Evolutionary conservation across 92 coral and sea anemone genomes (phyloP), one percentile per base, ranked within the genome.

Genomic region (Phenganax marumi): DNA sequence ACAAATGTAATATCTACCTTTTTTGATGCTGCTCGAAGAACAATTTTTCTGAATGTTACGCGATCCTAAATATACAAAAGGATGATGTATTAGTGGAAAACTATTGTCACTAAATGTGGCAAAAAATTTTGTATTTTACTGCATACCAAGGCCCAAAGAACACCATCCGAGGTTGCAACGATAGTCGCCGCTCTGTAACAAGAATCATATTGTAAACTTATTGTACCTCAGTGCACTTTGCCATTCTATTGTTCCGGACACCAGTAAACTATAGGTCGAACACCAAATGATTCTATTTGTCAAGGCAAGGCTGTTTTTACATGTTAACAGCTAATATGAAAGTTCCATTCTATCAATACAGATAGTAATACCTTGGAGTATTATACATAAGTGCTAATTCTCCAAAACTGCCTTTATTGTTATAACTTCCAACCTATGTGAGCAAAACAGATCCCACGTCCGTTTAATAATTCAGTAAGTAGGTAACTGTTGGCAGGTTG

Each of bases 301-400:
- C 43, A 33, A 33, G 43, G n/a, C n/a, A n/a, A n/a, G n/a, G n/a
- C n/a, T n/a, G n/a, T 5, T 33, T 33, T 33, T 33, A 33, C 5
- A 33, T 33, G 3, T 2, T 33, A 33, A 33, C 5, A 5, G 43
- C 43, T 33, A 33, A 33, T 5, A 33, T 33, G 43, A 2, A 33
- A 33, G 43, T 33, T 33, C 43, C 43, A 5, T 33, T 33, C 43
- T 33, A 33, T 33, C 5, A 1, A 33, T 33, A 33, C 43, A 33
- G 3, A 33, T 33, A 33, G 24, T 22, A 26, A 81, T 79, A 96
- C 99, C 99, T 96, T 66, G 99, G 99, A 19, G 99, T 96, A 81
- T 96, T 96, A 80, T 96, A 96, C 99, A 96, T 96, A 78, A 96
- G 89, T 22, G 99, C 99, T 47, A 96, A 93, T 80, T 96, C 99